These are phyloP conservation scores for Plectropomus leopardus DNA, from an alignment of 2,113 vertebrate species.

Conservation along the genomic window DNA sequence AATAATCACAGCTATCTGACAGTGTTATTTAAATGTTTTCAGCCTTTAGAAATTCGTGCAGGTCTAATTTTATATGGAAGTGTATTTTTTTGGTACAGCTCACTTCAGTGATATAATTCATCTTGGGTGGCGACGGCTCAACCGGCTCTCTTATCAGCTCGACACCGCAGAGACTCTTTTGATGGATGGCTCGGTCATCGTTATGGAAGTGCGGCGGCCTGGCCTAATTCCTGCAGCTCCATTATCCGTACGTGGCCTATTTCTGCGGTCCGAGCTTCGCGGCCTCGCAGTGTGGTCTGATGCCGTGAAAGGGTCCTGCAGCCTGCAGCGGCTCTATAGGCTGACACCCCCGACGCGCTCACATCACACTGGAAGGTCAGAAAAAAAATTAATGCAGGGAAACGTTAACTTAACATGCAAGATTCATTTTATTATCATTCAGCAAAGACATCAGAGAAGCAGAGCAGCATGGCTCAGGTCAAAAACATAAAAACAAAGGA, in stretches of 20 bases:
- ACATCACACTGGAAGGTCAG: not conserved
- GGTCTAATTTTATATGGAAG: not conserved
- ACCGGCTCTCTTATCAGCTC: not conserved
- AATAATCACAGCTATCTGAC: not conserved
- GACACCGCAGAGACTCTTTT: not conserved
- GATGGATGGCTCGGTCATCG: constrained; percentile 5
- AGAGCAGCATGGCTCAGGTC: too few relatives aligned
- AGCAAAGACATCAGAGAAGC: too few relatives aligned
- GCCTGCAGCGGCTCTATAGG: not conserved
- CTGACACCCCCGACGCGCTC: not conserved
- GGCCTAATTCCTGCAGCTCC: constrained; percentile 55
- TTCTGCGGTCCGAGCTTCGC: constrained; percentile 35
- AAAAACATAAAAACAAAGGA: too few relatives aligned
- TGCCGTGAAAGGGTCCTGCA: constrained; percentile 12
- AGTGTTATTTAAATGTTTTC: too few relatives aligned
- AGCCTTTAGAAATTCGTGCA: not conserved
- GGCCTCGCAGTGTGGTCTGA: not conserved
- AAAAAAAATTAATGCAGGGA: not conserved
- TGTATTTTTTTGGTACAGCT: too few relatives aligned
- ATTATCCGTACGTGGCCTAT: constrained; percentile 46
- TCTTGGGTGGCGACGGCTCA: not conserved
- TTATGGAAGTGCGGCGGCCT: not conserved
- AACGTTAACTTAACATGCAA: not conserved
- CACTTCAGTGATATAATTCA: not conserved
- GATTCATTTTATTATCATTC: too few relatives aligned